Evolutionary conservation across 2,888 invertebrate species (phyloP).

Genomic region (Eugnorisma glareosa): DNA sequence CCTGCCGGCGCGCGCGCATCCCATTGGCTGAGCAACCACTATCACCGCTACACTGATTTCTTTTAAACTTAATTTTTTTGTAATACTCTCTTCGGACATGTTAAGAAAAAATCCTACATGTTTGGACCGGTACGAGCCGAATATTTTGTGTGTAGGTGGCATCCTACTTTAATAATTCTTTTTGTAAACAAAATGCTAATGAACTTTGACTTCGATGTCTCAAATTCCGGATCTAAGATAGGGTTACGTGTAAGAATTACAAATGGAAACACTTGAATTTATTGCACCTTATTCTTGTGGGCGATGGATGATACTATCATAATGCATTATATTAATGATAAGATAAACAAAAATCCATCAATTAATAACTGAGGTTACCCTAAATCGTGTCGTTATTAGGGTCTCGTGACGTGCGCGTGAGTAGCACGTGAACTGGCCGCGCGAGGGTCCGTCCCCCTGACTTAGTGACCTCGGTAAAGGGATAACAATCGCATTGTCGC

Average conservation of each 20-base stretch:
- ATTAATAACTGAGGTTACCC: constrained; percentile 54
- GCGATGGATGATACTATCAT: constrained; percentile 17
- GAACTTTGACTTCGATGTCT: constrained; percentile 77
- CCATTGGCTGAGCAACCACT: constrained; percentile 86
- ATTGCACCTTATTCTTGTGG: constrained; percentile 25
- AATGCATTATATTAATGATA: constrained; percentile 14
- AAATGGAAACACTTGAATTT: constrained; percentile 47
- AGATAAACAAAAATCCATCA: constrained; percentile 31
- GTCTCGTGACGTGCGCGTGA: constrained; percentile 79
- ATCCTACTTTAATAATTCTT: constrained; percentile 84
- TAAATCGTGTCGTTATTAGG: constrained; percentile 66
- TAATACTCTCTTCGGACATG: constrained; percentile 87
- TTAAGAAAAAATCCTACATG: constrained; percentile 88
- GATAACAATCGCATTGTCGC: constrained; percentile 86
- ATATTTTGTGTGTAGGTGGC: constrained; percentile 89
- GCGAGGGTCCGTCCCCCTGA: constrained; percentile 75
- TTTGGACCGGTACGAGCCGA: constrained; percentile 87
- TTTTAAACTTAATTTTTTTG: constrained; percentile 88
- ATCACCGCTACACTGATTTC: constrained; percentile 91
- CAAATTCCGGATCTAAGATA: constrained; percentile 74
- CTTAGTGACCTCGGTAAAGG: constrained; percentile 83
- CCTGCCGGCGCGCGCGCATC: constrained; percentile 88
- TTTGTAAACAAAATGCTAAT: constrained; percentile 87
- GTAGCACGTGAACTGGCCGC: constrained; percentile 71
- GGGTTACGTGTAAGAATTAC: constrained; percentile 67